Percentiles rank a stretch among this genome's conserved stretches.
Evolutionary conservation across 2,113 vertebrate genomes (phyloP).

Genomic region (Dicentrarchus labrax): DNA sequence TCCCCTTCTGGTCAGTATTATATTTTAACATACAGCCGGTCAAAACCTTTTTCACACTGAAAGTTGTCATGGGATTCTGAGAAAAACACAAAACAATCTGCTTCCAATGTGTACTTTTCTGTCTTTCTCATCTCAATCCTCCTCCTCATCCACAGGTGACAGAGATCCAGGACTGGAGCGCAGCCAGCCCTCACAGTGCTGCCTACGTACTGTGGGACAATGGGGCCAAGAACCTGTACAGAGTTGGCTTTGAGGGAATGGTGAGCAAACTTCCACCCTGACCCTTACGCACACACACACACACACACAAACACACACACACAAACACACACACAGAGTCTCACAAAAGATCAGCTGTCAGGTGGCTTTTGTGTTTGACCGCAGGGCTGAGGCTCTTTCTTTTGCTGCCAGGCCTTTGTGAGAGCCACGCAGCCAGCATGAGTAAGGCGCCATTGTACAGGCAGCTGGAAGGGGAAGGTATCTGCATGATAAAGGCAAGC

Average conservation of each 20-base stretch:
- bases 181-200: slow-evolving; percentile 96
- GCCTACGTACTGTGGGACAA: slow-evolving; percentile 99
- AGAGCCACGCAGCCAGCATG: slow-evolving; percentile 77
- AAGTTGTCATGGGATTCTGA: not conserved
- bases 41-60: not conserved
- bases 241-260: slow-evolving; percentile 99
- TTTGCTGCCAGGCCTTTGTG: slow-evolving; percentile 77
- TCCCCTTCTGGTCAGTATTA: not conserved
- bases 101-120: slow-evolving; percentile 10
- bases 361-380: slow-evolving; percentile 74
- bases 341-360: slow-evolving; percentile 75
- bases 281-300: slow-evolving; percentile 22
- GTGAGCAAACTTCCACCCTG: slow-evolving; percentile 86
- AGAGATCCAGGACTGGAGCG: slow-evolving; percentile 99
- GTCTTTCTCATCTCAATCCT: slow-evolving; percentile 1
- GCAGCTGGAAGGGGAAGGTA: slow-evolving; percentile 82
- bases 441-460: slow-evolving; percentile 81
- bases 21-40: slow-evolving; percentile 1
- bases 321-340: slow-evolving; percentile 12
- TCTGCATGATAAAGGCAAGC: slow-evolving; percentile 86
- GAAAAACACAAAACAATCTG: not conserved
- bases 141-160: slow-evolving; percentile 88
- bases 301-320: slow-evolving; percentile 19
- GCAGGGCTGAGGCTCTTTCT: slow-evolving; percentile 61
- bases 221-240: slow-evolving; percentile 99